phyloP scores from a whole-genome alignment of 2,797 vertebrate genomes.

The Anabacerthia variegaticeps region DNA sequence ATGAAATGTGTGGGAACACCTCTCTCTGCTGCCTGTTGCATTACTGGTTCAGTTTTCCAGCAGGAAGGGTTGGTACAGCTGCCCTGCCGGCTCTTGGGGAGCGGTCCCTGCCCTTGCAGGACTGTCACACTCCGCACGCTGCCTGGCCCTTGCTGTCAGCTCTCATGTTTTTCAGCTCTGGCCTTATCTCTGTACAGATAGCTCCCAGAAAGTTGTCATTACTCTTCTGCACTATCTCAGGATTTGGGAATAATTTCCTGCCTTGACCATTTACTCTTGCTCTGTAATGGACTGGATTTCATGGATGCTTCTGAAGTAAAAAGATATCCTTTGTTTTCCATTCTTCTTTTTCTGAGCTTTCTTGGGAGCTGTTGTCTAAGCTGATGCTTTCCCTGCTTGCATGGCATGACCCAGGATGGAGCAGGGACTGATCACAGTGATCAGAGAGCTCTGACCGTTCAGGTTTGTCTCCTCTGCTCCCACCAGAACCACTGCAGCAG shows the following conservation, averaged over 20 bases:
- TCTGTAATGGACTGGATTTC: background rate
- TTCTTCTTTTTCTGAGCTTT: background rate
- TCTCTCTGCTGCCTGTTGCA: background rate
- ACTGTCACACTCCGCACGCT: fast-evolving
- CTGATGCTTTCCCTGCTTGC: background rate
- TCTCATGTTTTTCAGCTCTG: background rate
- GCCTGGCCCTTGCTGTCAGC: background rate
- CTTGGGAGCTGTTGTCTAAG: background rate
- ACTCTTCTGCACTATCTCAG: background rate
- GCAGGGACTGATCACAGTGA: background rate
- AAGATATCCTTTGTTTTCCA: background rate
- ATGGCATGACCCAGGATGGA: fast-evolving
- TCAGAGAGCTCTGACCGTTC: background rate
- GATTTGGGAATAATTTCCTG: background rate
- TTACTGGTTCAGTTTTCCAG: background rate
- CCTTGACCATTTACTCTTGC: fast-evolving
- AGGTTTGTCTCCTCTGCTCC: background rate
- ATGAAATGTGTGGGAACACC: background rate
- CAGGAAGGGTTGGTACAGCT: background rate
- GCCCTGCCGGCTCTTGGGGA: fast-evolving
- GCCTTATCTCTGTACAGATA: background rate
- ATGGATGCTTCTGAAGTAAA: background rate
- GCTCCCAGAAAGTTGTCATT: too few relatives aligned
- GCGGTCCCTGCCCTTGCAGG: background rate
- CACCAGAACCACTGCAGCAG: fast-evolving